Base-by-base conservation (phyloP, 2,888 invertebrate genomes). In the Antheraea assamensis region DNA sequence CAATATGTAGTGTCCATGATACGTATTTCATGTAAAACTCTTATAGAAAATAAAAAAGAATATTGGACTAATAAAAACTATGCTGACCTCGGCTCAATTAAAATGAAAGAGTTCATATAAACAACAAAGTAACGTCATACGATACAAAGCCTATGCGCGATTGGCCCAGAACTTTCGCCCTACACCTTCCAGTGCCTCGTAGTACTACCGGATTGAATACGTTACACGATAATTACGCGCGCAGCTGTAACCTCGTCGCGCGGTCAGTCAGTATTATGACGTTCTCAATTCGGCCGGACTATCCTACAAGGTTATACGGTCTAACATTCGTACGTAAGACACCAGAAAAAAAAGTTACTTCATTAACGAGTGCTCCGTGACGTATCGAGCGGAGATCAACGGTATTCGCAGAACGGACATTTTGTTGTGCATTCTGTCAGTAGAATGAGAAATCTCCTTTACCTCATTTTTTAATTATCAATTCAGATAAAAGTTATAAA, bases 341-440 rank as follows among this genome's bases (percentile, higher is more conserved):
- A 85, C 83, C 83, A 85, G 85, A 88, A 89, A 90, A 49, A 87
- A 87, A 88, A 90, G 86, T 81, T 79, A 87, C 88, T 90, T 91
- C 90, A 90, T 92, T 91, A 92, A 88, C 87, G 85, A 88, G 81
- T 82, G 78, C 78, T 76, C 76, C 78, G 87, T 90, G 90, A 91
- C 90, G 90, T 84, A 80, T 75, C 76, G 61, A 77, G 68, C 87
- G 88, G 80, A 87, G 89, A 89, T 80, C 81, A 74, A 72, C 31
- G 1, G 21, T 35, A 42, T 42, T 27, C n/a, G 58, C 21, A 73
- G 73, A 73, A 2, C 21, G 42, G 70, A 19, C 68, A 68, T n/a
- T 35, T 35, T 35, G 3, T 68, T 21, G 31, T 68, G 31, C 27
- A 13, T 0, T n/a, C 8, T 55, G n/a, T 55, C 21, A n/a, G 17